Evolutionary conservation across 1,140 invertebrate species (phyloP).

Genomic region (Drosophila orosa): DNA sequence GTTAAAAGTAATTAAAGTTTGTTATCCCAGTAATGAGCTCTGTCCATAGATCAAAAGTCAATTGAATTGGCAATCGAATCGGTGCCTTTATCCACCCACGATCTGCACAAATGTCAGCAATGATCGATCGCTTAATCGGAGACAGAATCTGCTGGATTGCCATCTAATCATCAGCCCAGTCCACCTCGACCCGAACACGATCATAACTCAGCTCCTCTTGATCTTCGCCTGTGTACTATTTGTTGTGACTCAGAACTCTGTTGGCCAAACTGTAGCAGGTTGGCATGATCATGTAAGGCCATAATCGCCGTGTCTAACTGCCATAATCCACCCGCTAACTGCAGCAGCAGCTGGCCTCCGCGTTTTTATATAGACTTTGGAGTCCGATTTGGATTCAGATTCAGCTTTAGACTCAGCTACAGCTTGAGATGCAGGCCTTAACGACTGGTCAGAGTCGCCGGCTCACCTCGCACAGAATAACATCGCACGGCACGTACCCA

Average conservation of each 20-base stretch:
- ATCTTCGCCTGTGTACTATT: slow-evolving; percentile 14
- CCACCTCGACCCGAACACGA: slow-evolving; percentile 52
- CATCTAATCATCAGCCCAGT: slow-evolving; percentile 49
- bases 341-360: slow-evolving; percentile 59
- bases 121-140: slow-evolving; percentile 53
- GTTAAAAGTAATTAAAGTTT: slow-evolving; percentile 39
- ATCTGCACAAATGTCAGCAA: slow-evolving; percentile 38
- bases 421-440: slow-evolving; percentile 3
- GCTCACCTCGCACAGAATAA: slow-evolving; percentile 62
- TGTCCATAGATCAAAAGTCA: slow-evolving; percentile 17
- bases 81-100: slow-evolving; percentile 38
- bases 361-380: slow-evolving; percentile 11
- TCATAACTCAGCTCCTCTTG: slow-evolving; percentile 32
- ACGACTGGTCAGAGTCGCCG: slow-evolving; percentile 32
- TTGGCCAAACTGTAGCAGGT: slow-evolving; percentile 69
- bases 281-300: slow-evolving; percentile 57
- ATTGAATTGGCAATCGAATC: slow-evolving; percentile 17
- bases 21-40: slow-evolving; percentile 19
- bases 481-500: slow-evolving; percentile 27
- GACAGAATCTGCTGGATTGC: slow-evolving; percentile 24
- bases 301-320: slow-evolving; percentile 52
- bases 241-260: slow-evolving; percentile 45
- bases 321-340: slow-evolving; percentile 67
- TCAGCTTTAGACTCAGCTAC: background rate
- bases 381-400: slow-evolving; percentile 25